phyloP scores from a whole-genome alignment of 2,888 invertebrate genomes.

The Papilio demoleus region DNA sequence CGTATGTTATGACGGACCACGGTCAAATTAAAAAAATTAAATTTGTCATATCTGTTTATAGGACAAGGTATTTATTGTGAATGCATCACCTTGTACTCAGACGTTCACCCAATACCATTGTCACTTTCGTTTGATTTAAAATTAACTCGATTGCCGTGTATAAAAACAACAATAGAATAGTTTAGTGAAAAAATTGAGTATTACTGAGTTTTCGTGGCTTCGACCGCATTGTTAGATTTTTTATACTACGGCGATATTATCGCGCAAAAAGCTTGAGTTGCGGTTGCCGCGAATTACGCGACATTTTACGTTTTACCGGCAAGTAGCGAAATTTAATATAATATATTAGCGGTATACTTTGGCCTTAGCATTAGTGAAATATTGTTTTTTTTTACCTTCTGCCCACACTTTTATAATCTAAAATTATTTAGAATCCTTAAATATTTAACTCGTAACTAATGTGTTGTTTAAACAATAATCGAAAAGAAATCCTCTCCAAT shows the following conservation, averaged over 20 bases:
- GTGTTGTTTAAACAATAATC: too few relatives aligned
- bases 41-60: slow-evolving; percentile 9
- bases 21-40: not conserved
- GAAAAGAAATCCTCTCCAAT: not conserved
- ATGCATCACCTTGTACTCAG: slow-evolving; percentile 8
- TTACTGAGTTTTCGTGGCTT: not conserved
- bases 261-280: too few relatives aligned
- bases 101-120: slow-evolving; percentile 18
- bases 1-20: not conserved
- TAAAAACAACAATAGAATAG: not conserved
- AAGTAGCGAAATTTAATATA: too few relatives aligned
- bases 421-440: too few relatives aligned
- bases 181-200: not conserved
- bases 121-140: slow-evolving; percentile 20
- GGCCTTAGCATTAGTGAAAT: too few relatives aligned
- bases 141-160: not conserved
- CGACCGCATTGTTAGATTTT: not conserved
- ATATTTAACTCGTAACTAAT: too few relatives aligned
- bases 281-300: too few relatives aligned
- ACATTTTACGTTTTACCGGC: too few relatives aligned
- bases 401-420: too few relatives aligned
- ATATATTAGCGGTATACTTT: too few relatives aligned
- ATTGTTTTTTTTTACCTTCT: too few relatives aligned
- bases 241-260: too few relatives aligned
- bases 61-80: slow-evolving; percentile 15